These are phyloP conservation scores for Epirrita christyi DNA, from an alignment of 2,888 invertebrate species.

Conservation along the genomic window DNA sequence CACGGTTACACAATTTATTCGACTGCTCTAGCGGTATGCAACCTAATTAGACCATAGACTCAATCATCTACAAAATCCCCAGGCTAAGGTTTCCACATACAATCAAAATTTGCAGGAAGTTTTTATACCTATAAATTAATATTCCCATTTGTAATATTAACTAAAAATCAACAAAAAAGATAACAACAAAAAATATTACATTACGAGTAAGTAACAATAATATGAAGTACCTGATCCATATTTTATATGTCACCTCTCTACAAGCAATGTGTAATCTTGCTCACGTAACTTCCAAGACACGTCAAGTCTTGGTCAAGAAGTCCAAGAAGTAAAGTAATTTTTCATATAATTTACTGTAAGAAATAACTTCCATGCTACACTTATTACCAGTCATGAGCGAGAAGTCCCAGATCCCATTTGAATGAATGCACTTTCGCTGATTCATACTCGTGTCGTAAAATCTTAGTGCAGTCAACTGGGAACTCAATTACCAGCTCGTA, in stretches of 20 bases:
- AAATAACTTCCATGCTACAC: constrained; percentile 25
- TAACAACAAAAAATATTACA: background rate
- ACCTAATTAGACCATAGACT: too few relatives aligned
- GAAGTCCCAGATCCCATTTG: constrained; percentile 55
- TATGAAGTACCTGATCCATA: background rate
- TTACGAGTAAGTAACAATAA: too few relatives aligned
- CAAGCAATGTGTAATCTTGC: background rate
- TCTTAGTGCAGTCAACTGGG: constrained; percentile 61
- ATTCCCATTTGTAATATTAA: too few relatives aligned
- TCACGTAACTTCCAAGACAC: background rate
- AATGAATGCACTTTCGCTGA: constrained; percentile 67
- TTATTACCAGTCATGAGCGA: constrained; percentile 55
- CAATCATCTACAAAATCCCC: too few relatives aligned
- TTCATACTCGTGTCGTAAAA: constrained; percentile 66
- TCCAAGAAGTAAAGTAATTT: too few relatives aligned
- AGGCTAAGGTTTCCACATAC: too few relatives aligned
- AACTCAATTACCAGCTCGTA: constrained; percentile 53
- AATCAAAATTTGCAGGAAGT: too few relatives aligned
- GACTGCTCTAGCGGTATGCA: too few relatives aligned
- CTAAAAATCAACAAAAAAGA: background rate
- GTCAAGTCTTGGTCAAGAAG: too few relatives aligned
- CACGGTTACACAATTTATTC: too few relatives aligned
- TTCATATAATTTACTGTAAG: constrained; percentile 7
- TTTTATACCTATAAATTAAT: too few relatives aligned
- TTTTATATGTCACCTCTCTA: background rate